These are phyloP conservation scores for Cephus spinipes DNA, from an alignment of 2,888 invertebrate genomes.

Conservation along the genomic window DNA sequence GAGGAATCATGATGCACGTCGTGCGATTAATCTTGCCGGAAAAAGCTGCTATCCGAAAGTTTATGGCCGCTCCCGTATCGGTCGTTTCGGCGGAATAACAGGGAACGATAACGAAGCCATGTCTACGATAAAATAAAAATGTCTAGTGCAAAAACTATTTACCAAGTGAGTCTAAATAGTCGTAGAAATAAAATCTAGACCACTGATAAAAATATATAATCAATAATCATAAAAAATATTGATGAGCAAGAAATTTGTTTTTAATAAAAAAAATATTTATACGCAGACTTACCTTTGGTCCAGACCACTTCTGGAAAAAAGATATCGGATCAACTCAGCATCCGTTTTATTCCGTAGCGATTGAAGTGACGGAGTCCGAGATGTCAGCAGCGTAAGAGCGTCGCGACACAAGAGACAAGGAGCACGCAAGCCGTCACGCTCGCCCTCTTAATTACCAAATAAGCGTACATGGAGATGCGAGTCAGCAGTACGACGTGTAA, in stretches of 20 bases:
- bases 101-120: not conserved
- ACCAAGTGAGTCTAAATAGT: too few relatives aligned
- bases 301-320: too few relatives aligned
- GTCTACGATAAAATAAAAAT: not conserved
- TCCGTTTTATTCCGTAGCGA: not conserved
- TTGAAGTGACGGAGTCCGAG: not conserved
- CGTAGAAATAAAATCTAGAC: too few relatives aligned
- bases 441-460: conserved; percentile 28
- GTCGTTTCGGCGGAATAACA: not conserved
- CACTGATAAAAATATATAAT: not conserved
- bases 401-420: not conserved
- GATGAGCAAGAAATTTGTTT: too few relatives aligned
- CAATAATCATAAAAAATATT: not conserved
- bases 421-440: conserved; percentile 8
- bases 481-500: not conserved
- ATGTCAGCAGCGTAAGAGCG: not conserved
- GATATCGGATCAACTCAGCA: too few relatives aligned
- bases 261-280: too few relatives aligned
- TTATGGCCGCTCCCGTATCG: not conserved
- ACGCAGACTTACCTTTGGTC: too few relatives aligned
- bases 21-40: not conserved
- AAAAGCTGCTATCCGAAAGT: conserved; percentile 5
- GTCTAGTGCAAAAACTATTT: not conserved
- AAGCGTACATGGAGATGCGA: conserved; percentile 21
- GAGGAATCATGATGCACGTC: not conserved